Evolutionary conservation across 92 coral and sea anemone species (phyloP), one percentile per base, ranked within the genome.

Genomic region (Meandrina meandrites): DNA sequence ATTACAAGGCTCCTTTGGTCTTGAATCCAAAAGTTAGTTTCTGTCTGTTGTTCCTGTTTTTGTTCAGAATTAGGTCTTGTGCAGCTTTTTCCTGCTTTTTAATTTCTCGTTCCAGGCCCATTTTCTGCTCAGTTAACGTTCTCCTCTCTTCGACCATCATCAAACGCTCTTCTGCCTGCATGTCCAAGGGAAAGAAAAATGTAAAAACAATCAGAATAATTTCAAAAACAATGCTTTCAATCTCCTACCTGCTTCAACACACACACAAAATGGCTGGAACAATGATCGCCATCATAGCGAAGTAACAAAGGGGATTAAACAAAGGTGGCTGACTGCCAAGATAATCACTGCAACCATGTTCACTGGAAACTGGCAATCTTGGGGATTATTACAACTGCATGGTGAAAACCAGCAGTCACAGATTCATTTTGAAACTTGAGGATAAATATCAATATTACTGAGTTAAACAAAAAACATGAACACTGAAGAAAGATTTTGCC

Each of bases 81-180:
- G 99, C 91, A 14, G 97, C 95, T 82, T 92, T 90, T 75, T 97
- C 98, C 76, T 97, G 98, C 84, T 97, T 97, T 87, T 92, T 94
- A n/a, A 97, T 93, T 70, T 95, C 98, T 79, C 94, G 90, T 89
- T 95, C 96, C 87, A 96, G 89, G 81, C 81, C 73, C 87, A 89
- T 48, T 81, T 95, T 97, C 82, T 97, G 97, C 71, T 97, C 96
- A 35, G 91, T 92, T 22, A 97, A 93, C 19, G 86, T 84, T 66
- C 99, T 93, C 79, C 94, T 95, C 76, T 97, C 99, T 68, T 92
- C 91, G 16, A 97, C 98, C 99, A 97, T 97, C 8, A 94, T 78
- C 77, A 97, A 86, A 62, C 99, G 94, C 75, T 97, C 99, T 78
- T 97, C 99, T 69, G 99, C 99, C 99, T 97, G 90, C 11, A 53